Conservation (phyloP, 2,888 invertebrate species). For the Spilosoma lubricipeda region DNA sequence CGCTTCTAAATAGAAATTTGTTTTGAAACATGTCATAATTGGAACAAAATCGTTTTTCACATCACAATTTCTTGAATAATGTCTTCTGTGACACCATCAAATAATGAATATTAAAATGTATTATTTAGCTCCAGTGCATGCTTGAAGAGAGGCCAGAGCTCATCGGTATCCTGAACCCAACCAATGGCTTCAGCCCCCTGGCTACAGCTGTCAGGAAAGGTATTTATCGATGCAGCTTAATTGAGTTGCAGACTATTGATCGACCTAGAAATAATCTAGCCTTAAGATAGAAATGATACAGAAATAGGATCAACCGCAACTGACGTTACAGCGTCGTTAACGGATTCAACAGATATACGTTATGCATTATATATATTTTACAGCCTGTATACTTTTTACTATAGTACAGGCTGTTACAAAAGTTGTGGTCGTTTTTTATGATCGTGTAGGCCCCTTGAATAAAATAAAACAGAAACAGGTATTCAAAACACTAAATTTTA, state of each 20-base stretch:
- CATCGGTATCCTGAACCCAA: constrained; percentile 76
- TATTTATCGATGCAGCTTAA: constrained; percentile 26
- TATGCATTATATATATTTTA: not conserved
- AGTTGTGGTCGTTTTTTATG: no score
- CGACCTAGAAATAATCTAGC: not conserved
- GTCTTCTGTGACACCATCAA: no score
- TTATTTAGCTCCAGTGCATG: constrained; percentile 72
- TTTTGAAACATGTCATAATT: no score
- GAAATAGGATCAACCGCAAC: not conserved
- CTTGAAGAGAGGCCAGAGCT: constrained; percentile 79
- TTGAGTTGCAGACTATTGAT: not conserved
- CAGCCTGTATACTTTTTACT: no score
- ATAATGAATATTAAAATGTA: not conserved
- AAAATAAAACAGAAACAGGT: no score
- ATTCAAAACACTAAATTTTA: no score
- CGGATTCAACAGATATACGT: not conserved
- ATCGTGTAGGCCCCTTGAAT: no score
- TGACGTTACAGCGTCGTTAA: not conserved
- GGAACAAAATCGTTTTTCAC: no score
- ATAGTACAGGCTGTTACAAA: no score
- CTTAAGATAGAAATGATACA: not conserved
- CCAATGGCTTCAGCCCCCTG: constrained; percentile 82
- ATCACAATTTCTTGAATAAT: no score
- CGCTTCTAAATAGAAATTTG: no score
- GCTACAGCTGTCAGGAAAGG: constrained; percentile 82